phyloP scores from a whole-genome alignment of 1,140 invertebrate genomes.

The Nasonia vitripennis region DNA sequence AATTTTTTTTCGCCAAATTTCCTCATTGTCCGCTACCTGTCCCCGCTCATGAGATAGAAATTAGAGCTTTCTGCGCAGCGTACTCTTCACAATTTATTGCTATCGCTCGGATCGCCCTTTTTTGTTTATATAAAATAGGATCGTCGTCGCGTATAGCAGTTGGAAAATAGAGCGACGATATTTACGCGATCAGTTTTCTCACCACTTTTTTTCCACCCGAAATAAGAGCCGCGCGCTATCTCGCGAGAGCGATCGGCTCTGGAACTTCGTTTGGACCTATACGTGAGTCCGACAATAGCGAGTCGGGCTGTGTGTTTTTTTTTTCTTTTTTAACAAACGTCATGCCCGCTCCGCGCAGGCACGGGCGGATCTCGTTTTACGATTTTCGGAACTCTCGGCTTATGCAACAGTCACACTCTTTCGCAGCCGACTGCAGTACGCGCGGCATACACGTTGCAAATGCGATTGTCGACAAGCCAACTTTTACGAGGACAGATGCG shows the following conservation, averaged over 20 bases:
- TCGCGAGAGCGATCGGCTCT: neutral
- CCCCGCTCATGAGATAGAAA: constrained; percentile 28
- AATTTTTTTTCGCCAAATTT: constrained; percentile 9
- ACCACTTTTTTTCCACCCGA: neutral
- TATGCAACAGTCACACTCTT: constrained; percentile 34
- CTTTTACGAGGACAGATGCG: constrained; percentile 57
- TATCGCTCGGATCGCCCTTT: constrained; percentile 3
- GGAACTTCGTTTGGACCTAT: neutral
- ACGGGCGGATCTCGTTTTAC: constrained; percentile 21
- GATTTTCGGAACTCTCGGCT: constrained; percentile 43
- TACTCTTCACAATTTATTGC: constrained; percentile 27
- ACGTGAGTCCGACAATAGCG: neutral
- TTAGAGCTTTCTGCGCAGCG: neutral
- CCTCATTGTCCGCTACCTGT: constrained; percentile 3
- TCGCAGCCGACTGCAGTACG: neutral
- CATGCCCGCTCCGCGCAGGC: neutral
- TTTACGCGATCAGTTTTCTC: constrained; percentile 35
- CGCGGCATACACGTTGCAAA: neutral
- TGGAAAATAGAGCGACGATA: neutral
- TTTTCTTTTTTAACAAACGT: neutral
- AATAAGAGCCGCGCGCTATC: neutral
- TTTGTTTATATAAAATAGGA: constrained; percentile 38
- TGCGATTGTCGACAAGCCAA: constrained; percentile 35
- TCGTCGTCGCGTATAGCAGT: neutral
- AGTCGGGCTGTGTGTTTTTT: neutral